Evolutionary conservation across 2,113 vertebrate genomes (phyloP).

Genomic region (Zosterops borbonicus): DNA sequence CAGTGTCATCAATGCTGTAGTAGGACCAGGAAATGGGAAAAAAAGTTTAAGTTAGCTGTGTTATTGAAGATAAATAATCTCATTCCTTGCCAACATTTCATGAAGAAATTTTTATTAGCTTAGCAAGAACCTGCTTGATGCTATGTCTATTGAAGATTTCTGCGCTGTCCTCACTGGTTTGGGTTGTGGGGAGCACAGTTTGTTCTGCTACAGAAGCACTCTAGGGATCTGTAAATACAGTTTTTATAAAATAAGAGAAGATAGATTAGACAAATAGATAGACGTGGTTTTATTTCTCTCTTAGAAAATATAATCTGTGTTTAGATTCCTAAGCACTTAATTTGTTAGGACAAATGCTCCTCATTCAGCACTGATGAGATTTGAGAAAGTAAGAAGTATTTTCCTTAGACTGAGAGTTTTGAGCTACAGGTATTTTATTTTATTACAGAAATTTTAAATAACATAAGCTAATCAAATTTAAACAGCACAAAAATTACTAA

Average conservation of each 20-base stretch:
- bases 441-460: background rate
- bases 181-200: background rate
- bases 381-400: background rate
- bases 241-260: background rate
- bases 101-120: background rate
- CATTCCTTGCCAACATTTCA: background rate
- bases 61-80: background rate
- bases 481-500: background rate
- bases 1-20: background rate
- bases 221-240: background rate
- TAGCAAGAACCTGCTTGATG: background rate
- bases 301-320: background rate
- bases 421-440: conserved; percentile 16
- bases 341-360: background rate
- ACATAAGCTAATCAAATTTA: background rate
- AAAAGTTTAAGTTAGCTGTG: background rate
- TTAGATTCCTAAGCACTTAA: background rate
- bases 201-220: background rate
- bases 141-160: background rate
- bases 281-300: background rate
- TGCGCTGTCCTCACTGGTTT: background rate
- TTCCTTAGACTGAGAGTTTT: background rate
- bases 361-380: background rate
- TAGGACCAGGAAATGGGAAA: background rate
- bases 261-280: background rate